These are phyloP conservation scores for Stratiomys singularior DNA, from an alignment of 2,888 invertebrate species.

Conservation along the genomic window DNA sequence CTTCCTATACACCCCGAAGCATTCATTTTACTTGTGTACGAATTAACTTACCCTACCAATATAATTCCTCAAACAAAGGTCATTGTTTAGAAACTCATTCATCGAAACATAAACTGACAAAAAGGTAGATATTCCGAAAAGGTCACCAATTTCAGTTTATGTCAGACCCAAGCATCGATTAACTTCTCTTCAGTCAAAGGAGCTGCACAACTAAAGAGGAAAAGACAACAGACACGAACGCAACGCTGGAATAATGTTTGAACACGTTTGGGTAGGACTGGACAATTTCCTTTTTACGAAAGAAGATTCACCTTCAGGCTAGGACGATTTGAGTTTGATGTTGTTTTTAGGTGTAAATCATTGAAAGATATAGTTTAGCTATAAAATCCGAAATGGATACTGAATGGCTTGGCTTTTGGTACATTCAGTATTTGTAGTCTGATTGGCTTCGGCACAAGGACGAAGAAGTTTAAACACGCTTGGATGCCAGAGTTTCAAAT, in stretches of 20 bases:
- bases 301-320: slow-evolving; percentile 7
- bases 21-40: too few relatives aligned
- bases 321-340: slow-evolving; percentile 28
- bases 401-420: slow-evolving; percentile 7
- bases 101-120: not conserved
- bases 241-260: not conserved
- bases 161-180: slow-evolving; percentile 39
- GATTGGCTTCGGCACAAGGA: not conserved
- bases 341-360: slow-evolving; percentile 48
- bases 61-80: slow-evolving; percentile 5
- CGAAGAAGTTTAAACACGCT: not conserved
- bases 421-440: not conserved
- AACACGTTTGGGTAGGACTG: not conserved
- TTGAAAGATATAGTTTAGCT: slow-evolving; percentile 47
- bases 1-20: too few relatives aligned
- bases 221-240: not conserved
- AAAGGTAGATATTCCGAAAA: slow-evolving; percentile 17
- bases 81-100: slow-evolving; percentile 15
- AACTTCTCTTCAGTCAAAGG: slow-evolving; percentile 15
- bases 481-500: not conserved
- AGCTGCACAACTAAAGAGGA: not conserved
- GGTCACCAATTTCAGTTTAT: slow-evolving; percentile 39
- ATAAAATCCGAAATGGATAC: slow-evolving; percentile 44
- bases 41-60: slow-evolving; percentile 6
- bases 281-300: not conserved